Evolutionary conservation across 1,140 invertebrate genomes (phyloP).

Genomic region (Heliothis subflexa): DNA sequence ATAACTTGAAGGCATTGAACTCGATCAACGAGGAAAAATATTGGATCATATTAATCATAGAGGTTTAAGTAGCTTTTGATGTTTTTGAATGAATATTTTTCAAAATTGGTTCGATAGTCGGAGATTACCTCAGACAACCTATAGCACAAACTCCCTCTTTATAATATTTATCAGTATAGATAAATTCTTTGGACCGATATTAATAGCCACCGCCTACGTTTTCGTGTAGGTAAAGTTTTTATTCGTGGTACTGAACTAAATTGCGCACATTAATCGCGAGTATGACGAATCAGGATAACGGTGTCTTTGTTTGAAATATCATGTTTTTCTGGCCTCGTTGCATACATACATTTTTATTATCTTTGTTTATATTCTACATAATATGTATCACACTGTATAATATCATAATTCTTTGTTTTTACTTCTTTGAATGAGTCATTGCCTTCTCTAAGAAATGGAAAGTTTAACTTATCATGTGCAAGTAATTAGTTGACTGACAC

Average conservation of each 20-base stretch:
- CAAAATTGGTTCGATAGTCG: too few species aligned
- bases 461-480: neutral
- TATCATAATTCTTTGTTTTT: slow-evolving; percentile 3
- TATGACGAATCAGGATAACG: slow-evolving; percentile 40
- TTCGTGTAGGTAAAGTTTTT: neutral
- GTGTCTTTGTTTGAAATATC: slow-evolving; percentile 28
- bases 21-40: too few species aligned
- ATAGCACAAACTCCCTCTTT: too few species aligned
- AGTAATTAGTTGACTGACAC: slow-evolving; percentile 9
- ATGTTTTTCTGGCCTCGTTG: slow-evolving; percentile 30
- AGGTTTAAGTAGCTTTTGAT: too few species aligned
- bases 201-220: too few species aligned
- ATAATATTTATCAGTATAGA: too few species aligned
- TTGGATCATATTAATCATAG: too few species aligned
- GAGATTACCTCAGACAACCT: too few species aligned
- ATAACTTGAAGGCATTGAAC: neutral
- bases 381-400: neutral
- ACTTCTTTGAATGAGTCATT: neutral
- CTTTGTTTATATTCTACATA: slow-evolving; percentile 19
- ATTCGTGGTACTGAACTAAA: slow-evolving; percentile 23
- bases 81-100: too few species aligned
- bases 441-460: neutral
- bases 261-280: slow-evolving; percentile 11
- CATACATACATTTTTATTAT: slow-evolving; percentile 14
- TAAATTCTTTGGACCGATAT: too few species aligned